Conservation (phyloP, 2,888 invertebrate species). For the Polymixis lichenea region DNA sequence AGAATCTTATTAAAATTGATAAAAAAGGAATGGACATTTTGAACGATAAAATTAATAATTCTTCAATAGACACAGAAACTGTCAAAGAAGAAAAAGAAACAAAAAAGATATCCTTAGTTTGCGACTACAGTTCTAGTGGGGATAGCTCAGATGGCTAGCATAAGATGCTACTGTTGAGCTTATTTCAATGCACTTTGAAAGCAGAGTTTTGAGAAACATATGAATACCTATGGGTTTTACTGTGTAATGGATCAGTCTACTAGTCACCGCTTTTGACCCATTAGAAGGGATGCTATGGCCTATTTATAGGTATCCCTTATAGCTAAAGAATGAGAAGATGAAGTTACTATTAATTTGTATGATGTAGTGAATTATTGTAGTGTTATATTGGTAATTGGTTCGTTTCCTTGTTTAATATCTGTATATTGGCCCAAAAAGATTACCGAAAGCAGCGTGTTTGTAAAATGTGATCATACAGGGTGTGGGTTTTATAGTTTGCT, state of each 20-base stretch:
- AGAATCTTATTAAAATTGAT: conserved; percentile 10
- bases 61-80: conserved; percentile 29
- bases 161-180: not conserved
- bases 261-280: not conserved
- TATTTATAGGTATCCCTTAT: not conserved
- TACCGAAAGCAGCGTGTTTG: not conserved
- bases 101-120: conserved; percentile 76
- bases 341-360: not conserved
- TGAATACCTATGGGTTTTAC: not conserved
- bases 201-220: conserved; percentile 11
- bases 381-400: conserved; percentile 2
- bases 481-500: not conserved
- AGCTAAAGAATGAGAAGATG: not conserved
- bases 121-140: conserved; percentile 85
- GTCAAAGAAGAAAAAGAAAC: conserved; percentile 27
- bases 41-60: conserved; percentile 18
- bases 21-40: not conserved
- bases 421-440: not conserved
- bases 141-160: conserved; percentile 74
- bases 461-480: not conserved
- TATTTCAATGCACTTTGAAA: conserved; percentile 42
- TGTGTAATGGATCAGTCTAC: not conserved
- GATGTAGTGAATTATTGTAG: conserved; percentile 5
- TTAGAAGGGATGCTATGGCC: not conserved
- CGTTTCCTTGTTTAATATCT: not conserved